These are phyloP conservation scores for Cephalophus harveyi DNA, from an alignment of 2,113 vertebrate species.

Conservation along the genomic window DNA sequence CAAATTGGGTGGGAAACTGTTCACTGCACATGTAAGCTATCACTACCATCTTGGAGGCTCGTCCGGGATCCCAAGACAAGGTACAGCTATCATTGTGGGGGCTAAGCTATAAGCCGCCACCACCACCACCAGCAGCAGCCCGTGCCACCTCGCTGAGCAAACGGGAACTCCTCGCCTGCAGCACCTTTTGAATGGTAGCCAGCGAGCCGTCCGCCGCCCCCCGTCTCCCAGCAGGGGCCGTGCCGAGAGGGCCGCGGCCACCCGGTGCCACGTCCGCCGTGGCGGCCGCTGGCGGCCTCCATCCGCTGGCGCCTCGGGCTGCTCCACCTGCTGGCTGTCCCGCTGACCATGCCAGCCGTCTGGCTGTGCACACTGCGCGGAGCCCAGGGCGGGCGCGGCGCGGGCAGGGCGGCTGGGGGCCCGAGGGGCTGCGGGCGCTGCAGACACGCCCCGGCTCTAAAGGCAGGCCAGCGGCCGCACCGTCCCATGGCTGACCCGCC, in stretches of 20 bases:
- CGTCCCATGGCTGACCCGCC: no score
- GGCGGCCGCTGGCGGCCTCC: not conserved
- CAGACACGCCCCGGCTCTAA: accelerated
- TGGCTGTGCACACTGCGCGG: not conserved
- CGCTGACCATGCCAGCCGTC: not conserved
- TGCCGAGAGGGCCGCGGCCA: not conserved
- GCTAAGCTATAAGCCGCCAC: not conserved
- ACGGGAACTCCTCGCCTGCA: not conserved
- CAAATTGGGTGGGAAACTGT: not conserved
- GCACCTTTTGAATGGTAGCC: not conserved
- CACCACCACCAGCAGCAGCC: not conserved
- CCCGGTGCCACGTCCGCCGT: not conserved
- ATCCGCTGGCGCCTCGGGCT: not conserved
- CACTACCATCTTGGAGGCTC: not conserved
- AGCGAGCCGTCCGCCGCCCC: not conserved
- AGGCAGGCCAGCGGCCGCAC: not conserved
- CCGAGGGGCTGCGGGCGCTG: not conserved
- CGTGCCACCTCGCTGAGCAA: not conserved
- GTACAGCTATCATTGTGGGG: not conserved
- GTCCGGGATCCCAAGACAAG: not conserved
- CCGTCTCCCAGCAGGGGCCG: not conserved
- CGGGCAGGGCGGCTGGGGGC: not conserved
- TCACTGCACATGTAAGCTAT: not conserved
- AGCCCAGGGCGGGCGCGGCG: accelerated
- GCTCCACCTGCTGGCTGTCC: not conserved